These are phyloP conservation scores for Palythoa grandiflora DNA, from an alignment of 92 coral and sea anemone species.

Conservation along the genomic window DNA sequence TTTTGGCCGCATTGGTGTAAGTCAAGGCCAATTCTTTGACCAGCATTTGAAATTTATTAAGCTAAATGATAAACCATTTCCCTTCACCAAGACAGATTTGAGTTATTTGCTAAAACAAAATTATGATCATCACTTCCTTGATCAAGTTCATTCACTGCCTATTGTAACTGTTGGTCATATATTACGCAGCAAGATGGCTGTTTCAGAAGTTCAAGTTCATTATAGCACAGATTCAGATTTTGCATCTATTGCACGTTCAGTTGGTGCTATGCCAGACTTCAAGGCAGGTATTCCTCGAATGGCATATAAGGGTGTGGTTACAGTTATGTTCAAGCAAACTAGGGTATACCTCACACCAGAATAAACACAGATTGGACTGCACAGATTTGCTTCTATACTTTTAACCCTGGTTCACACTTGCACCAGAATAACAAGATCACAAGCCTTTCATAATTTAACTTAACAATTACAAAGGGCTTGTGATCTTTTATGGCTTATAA, in stretches of 20 bases:
- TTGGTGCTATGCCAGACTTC: constrained; percentile 92
- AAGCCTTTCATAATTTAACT: no score
- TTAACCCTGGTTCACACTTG: no score
- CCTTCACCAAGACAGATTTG: constrained; percentile 84
- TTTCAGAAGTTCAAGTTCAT: constrained; percentile 70
- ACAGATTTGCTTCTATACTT: no score
- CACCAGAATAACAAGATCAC: no score
- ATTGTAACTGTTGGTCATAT: constrained; percentile 68
- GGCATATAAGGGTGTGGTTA: constrained; percentile 88
- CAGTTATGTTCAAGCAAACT: constrained; percentile 68
- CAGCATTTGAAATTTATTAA: constrained; percentile 90
- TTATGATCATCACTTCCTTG: constrained; percentile 71
- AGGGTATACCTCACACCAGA: constrained; percentile 77
- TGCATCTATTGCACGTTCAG: constrained; percentile 61
- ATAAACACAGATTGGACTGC: background rate
- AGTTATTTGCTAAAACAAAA: constrained; percentile 86
- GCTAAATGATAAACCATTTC: constrained; percentile 80
- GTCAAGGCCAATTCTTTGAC: constrained; percentile 96
- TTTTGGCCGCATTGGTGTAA: constrained; percentile 94
- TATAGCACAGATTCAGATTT: constrained; percentile 77
- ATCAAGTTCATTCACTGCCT: constrained; percentile 67
- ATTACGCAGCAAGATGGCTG: constrained; percentile 33
- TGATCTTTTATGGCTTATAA: no score
- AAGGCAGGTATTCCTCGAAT: constrained; percentile 93
- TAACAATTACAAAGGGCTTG: no score